Percentiles rank a stretch among this genome's conserved stretches.
Evolutionary conservation across 2,888 invertebrate species (phyloP).

Genomic region (Prosapia bicincta): DNA sequence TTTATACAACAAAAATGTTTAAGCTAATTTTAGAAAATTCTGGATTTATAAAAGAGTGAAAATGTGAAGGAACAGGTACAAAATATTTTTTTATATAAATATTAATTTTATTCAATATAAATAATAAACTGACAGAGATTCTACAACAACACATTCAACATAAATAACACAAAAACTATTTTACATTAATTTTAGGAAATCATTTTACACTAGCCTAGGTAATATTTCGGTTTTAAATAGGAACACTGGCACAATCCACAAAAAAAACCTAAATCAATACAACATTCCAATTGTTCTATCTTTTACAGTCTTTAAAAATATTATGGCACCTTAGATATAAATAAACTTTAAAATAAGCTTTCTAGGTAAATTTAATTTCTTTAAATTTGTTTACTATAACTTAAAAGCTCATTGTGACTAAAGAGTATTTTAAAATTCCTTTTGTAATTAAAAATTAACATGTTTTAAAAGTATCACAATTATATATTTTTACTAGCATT

Average conservation of each 20-base stretch:
- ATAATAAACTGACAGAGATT: conserved; percentile 27
- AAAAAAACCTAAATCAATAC: conserved; percentile 1
- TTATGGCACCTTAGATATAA: background rate
- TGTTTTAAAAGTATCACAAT: too few species aligned
- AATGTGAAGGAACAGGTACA: too few species aligned
- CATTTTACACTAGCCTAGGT: background rate
- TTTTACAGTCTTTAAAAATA: background rate
- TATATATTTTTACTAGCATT: too few species aligned
- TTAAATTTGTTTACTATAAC: too few species aligned
- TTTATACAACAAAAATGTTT: too few species aligned
- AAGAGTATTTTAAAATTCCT: too few species aligned
- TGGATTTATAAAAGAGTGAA: too few species aligned
- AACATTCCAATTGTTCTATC: background rate
- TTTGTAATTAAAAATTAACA: too few species aligned
- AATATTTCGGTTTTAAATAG: conserved; percentile 1
- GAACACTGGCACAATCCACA: conserved; percentile 31
- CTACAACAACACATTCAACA: conserved; percentile 21
- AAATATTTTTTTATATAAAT: conserved; percentile 30
- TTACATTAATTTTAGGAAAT: conserved; percentile 19
- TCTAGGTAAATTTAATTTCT: too few species aligned
- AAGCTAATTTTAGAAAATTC: too few species aligned
- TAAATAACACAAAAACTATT: conserved; percentile 25
- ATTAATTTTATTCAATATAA: conserved; percentile 28
- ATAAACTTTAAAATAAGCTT: background rate
- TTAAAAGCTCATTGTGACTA: background rate